Evolutionary conservation across 2,113 vertebrate species (phyloP).

Genomic region (Podiceps cristatus): DNA sequence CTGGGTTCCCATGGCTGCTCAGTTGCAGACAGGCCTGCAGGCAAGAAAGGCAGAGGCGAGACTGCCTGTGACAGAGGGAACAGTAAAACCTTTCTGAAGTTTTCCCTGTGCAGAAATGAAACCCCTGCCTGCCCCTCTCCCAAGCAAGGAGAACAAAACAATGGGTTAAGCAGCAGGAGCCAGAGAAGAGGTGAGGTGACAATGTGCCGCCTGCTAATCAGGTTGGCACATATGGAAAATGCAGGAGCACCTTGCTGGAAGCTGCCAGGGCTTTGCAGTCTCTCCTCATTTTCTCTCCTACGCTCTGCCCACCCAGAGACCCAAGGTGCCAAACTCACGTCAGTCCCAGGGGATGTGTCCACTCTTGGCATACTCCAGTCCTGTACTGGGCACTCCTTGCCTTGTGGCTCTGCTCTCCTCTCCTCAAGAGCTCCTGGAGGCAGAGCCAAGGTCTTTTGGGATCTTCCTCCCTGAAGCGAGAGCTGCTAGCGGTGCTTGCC

Average conservation of each 20-base stretch:
- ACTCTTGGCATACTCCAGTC: fast-evolving
- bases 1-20: background rate
- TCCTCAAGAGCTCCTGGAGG: background rate
- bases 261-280: background rate
- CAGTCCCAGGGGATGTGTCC: background rate
- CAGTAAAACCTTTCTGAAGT: background rate
- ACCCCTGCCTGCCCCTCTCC: background rate
- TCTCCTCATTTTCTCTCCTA: background rate
- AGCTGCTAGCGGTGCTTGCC: background rate
- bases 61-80: background rate
- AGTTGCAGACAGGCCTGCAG: background rate
- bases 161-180: background rate
- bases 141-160: background rate
- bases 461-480: background rate
- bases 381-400: fast-evolving
- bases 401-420: background rate
- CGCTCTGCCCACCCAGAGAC: background rate
- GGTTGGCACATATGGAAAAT: fast-evolving
- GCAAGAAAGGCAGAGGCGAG: background rate
- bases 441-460: fast-evolving
- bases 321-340: background rate
- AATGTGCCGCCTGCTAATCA: background rate
- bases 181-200: background rate
- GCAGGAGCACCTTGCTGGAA: background rate
- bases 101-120: background rate